These are phyloP conservation scores for Lissocephala sabroskyi DNA, from an alignment of 2,888 invertebrate genomes.

Conservation along the genomic window DNA sequence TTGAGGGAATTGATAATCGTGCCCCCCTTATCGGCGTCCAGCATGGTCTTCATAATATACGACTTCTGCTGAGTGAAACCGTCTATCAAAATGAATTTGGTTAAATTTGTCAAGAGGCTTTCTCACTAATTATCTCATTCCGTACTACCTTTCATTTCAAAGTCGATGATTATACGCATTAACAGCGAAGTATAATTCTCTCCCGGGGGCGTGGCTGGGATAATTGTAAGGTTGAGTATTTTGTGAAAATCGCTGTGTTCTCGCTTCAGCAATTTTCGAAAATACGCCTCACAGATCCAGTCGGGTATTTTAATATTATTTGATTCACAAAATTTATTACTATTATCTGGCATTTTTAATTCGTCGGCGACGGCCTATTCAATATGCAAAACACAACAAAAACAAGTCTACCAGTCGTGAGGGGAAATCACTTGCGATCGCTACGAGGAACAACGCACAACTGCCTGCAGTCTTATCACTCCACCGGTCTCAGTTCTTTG, in stretches of 20 bases:
- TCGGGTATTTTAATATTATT: conserved; percentile 48
- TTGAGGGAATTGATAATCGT: conserved; percentile 60
- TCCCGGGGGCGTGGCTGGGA: conserved; percentile 66
- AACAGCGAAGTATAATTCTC: conserved; percentile 68
- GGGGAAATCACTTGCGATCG: conserved; percentile 19
- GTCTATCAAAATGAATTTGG: conserved; percentile 39
- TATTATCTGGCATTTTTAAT: conserved; percentile 54
- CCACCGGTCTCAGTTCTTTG: too few species aligned
- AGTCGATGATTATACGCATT: conserved; percentile 64
- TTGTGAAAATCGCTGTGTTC: conserved; percentile 54
- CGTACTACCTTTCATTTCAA: conserved; percentile 66
- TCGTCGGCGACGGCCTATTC: too few species aligned
- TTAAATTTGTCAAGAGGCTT: too few species aligned
- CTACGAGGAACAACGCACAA: conserved; percentile 31
- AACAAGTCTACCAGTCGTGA: not conserved
- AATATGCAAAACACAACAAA: too few species aligned
- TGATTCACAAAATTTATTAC: conserved; percentile 44
- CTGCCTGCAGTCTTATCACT: conserved; percentile 54
- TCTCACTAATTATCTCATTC: too few species aligned
- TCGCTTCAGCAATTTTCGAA: conserved; percentile 54
- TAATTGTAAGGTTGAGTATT: conserved; percentile 56
- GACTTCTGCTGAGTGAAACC: conserved; percentile 58
- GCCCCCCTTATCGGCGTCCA: conserved; percentile 53
- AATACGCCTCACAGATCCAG: conserved; percentile 64
- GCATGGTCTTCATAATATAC: conserved; percentile 66